Base-by-base conservation (phyloP, 2,888 invertebrate genomes). In the Chaetoderma sp. region DNA sequence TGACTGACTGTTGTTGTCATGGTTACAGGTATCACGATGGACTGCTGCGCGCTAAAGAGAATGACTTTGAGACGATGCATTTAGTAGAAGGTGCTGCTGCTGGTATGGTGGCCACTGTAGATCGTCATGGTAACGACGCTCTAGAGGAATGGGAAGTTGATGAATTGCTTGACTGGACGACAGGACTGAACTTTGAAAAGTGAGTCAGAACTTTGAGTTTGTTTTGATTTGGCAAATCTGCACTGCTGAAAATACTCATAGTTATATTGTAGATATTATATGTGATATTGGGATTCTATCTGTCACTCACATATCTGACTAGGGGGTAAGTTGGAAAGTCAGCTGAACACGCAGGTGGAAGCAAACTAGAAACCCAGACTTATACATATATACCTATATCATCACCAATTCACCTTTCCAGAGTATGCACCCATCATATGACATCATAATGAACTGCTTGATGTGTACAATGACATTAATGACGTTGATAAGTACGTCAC, bases 71-170 rank as follows among this genome's bases (percentile, higher is more conserved):
- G 67, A 85, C 84, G 0, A 67, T 81, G 18, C 76, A 78, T 30
- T 74, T 86, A 63, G 82, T 86, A 68, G 82, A 86, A 67, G 83
- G 83, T 5, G 84, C 86, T 54, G 82, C 85, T 28, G 81, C 83
- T 30, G 85, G 85, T 47, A 84, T 86, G 84, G 76, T 86, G 32
- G 82, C 82, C 30, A 82, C 85, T 0, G 79, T 83, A 32, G 81
- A 86, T 32, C 70, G 73, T 25, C 75, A 80, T 55, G 86, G 86
- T 4, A 65, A 74, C 10, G 78, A 83, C 23, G 81, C 82, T 5
- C 71, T 85, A n/a, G 80, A 83, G 63, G 84, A 85, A 65, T 85
- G 84, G 84, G 84, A 85, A 67, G 85, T 86, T n/a, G 86, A 86
- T 73, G 86, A 86, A 65, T 77, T 86, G 23, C 71, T 86, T 4